Percentiles rank a stretch among this genome's conserved stretches.
Evolutionary conservation across 2,113 vertebrate genomes (phyloP).

Genomic region (Halichoerus grypus): DNA sequence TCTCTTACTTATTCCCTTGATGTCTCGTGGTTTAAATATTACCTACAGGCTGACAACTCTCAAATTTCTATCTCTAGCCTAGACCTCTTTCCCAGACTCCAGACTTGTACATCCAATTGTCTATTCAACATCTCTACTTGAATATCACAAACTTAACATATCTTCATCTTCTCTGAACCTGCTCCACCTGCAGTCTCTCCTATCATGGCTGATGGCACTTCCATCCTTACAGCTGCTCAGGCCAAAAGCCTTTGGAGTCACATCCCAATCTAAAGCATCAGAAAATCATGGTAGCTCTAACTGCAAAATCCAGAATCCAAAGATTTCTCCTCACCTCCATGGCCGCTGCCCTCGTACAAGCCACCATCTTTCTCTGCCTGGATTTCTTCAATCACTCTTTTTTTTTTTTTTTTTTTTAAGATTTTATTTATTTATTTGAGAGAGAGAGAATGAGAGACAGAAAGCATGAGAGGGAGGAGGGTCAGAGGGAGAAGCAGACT

Average conservation of each 20-base stretch:
- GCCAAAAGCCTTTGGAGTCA: background rate
- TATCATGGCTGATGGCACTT: background rate
- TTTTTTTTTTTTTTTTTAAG: too few species aligned
- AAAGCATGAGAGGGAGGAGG: too few species aligned
- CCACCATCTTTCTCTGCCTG: background rate
- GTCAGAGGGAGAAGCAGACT: too few species aligned
- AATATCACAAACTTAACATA: background rate
- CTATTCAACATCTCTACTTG: conserved; percentile 4
- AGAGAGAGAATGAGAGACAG: too few species aligned
- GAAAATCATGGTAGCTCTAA: background rate
- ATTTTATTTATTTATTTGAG: too few species aligned
- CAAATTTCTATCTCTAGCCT: conserved; percentile 25
- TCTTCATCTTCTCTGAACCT: background rate
- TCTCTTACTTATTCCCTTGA: background rate
- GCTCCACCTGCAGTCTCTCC: background rate
- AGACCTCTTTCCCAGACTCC: background rate
- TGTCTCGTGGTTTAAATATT: background rate
- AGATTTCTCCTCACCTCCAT: background rate
- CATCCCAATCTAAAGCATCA: background rate
- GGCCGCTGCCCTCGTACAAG: background rate
- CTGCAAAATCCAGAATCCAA: conserved; percentile 1
- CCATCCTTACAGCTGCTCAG: background rate
- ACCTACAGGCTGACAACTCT: background rate
- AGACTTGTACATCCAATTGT: background rate
- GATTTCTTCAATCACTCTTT: background rate